Conservation (phyloP, 2,113 vertebrate genomes). For the Nothocercus nigrocapillus region DNA sequence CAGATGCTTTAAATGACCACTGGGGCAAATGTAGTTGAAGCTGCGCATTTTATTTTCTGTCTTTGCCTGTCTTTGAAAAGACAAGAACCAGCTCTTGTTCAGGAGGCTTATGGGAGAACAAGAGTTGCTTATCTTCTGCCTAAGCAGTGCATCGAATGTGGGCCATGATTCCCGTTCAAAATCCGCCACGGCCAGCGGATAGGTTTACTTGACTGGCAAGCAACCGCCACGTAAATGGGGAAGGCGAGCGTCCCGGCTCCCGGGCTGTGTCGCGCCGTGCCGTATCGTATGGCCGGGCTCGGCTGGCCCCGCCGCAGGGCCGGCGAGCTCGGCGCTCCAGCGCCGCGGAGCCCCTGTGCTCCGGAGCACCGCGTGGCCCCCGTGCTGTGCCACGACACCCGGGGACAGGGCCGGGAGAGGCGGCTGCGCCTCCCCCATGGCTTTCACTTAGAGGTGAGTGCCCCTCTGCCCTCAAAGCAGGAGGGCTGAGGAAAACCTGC, state of each 20-base stretch:
- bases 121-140: not conserved
- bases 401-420: not conserved
- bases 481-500: not conserved
- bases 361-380: not conserved
- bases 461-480: not conserved
- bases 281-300: not conserved
- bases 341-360: not conserved
- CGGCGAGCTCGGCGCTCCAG: no score
- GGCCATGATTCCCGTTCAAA: not conserved
- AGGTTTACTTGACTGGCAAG: not conserved
- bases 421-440: not conserved
- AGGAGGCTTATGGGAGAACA: not conserved
- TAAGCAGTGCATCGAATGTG: not conserved
- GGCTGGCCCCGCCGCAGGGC: not conserved
- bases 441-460: not conserved
- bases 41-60: not conserved
- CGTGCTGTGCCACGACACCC: not conserved
- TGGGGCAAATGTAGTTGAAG: not conserved
- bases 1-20: not conserved
- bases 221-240: not conserved
- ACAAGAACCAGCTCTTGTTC: not conserved
- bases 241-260: not conserved
- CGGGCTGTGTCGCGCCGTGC: not conserved
- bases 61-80: not conserved
- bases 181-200: not conserved